Base-by-base conservation (phyloP, 2,113 vertebrate genomes). In the Colius striatus region DNA sequence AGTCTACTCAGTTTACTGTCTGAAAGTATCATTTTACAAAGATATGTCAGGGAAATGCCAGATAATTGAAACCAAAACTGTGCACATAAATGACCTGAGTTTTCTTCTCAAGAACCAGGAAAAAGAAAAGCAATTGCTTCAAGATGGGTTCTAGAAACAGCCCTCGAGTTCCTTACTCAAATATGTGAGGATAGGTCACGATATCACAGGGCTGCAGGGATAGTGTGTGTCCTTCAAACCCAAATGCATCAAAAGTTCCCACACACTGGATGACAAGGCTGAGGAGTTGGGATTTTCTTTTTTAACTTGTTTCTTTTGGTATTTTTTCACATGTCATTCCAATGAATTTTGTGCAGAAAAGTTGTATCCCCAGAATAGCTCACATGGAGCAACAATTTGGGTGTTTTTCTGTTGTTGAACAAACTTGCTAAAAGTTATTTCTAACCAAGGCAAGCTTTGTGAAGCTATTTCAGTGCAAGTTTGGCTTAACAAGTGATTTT, bases 81-180 rank as follows among this genome's bases (percentile, higher is more conserved):
- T 23, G 10, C 16, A 54, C 19, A 50, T 7, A 58, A 63, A 43
- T 27, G 3, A 22, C 13, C n/a, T 1, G 7, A 45, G 73, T 45
- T 65, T 88, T 72, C 30, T 32, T 68, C 48, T 38, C 43, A 34
- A 2, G 34, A 48, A 45, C 8, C 3, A 34, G 21, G 6, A n/a
- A 20, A 83, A 88, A 70, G 22, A 38, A 34, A 48, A 22, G 2
- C 20, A 8, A 34, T 47, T 41, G 4, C 29, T 47, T 48, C 57
- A 87, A 80, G 23, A 13, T 2, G 32, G 79, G 30, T 41, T 86
- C 14, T 38, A 72, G 32, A 38, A 66, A 60, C 48, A 47, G 4
- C 14, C 11, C 15, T 14, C 0, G 0, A 9, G 12, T 58, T 54
- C 16, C 5, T 62, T 41, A 17, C 26, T 67, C 38, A 30, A 2